Evolutionary conservation across 2,888 invertebrate species (phyloP).

Genomic region (Ophion slaviceki): DNA sequence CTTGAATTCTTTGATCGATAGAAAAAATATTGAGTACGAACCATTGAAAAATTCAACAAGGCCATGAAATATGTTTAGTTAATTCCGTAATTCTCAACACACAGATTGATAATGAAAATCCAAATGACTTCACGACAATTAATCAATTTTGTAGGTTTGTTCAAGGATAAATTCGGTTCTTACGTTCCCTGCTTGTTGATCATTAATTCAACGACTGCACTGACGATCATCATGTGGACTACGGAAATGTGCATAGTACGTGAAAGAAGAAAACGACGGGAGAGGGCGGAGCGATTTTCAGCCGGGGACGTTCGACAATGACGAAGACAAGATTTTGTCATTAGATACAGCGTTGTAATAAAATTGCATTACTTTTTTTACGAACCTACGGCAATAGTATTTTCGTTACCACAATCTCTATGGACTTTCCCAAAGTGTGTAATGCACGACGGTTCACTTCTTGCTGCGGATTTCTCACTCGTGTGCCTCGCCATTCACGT

Average conservation of each 20-base stretch:
- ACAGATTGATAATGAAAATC: background rate
- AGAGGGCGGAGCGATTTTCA: constrained; percentile 37
- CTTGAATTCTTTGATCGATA: no score
- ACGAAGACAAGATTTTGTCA: constrained; percentile 28
- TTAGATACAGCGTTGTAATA: constrained; percentile 19
- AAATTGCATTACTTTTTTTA: constrained; percentile 28
- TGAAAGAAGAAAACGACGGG: constrained; percentile 55
- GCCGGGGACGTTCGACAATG: constrained; percentile 51
- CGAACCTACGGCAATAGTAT: constrained; percentile 12
- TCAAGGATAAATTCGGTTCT: constrained; percentile 87
- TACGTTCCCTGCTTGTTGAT: constrained; percentile 86
- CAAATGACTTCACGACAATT: background rate
- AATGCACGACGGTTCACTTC: constrained; percentile 20
- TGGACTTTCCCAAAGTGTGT: constrained; percentile 40
- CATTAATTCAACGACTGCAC: constrained; percentile 86
- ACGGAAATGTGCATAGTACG: constrained; percentile 80
- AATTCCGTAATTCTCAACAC: background rate
- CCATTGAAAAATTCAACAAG: background rate
- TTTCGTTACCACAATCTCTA: constrained; percentile 9
- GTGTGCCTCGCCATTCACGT: constrained; percentile 30
- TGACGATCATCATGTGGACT: constrained; percentile 87
- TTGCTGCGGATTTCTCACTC: constrained; percentile 28
- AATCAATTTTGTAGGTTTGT: constrained; percentile 84
- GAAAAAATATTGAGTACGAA: no score
- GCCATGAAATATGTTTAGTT: no score